Conservation (phyloP, 2,888 invertebrate species). For the Lasioglossum marginatum region DNA sequence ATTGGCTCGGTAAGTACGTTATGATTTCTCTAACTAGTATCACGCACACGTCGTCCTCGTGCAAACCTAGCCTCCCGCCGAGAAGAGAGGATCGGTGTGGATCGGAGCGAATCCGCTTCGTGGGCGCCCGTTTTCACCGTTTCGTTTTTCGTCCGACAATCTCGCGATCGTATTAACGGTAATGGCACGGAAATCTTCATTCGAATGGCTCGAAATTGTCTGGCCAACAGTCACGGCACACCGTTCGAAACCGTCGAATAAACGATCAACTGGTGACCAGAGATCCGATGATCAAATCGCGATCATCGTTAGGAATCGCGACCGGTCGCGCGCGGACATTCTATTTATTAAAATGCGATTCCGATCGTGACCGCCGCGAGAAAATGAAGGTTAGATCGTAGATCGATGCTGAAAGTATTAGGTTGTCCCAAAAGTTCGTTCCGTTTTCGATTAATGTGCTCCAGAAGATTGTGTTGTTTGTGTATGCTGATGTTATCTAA, state of each 20-base stretch:
- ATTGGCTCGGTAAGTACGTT: conserved; percentile 71
- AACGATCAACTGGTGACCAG: conserved; percentile 36
- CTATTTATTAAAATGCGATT: conserved; percentile 59
- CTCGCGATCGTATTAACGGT: conserved; percentile 79
- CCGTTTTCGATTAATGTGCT: too few relatives aligned
- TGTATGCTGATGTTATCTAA: too few relatives aligned
- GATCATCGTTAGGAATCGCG: conserved; percentile 52
- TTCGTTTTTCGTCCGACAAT: conserved; percentile 69
- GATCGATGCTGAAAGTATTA: background rate
- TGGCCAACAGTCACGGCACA: conserved; percentile 4
- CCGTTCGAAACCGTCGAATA: background rate
- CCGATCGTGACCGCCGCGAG: conserved; percentile 11
- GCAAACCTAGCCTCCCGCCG: conserved; percentile 57
- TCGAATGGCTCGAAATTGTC: conserved; percentile 60
- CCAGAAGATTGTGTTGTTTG: too few relatives aligned
- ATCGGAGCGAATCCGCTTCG: conserved; percentile 9
- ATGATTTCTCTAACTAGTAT: conserved; percentile 79
- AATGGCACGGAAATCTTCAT: conserved; percentile 75
- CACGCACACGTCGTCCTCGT: conserved; percentile 67
- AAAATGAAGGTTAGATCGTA: background rate
- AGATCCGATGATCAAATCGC: conserved; percentile 48
- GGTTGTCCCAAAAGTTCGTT: too few relatives aligned
- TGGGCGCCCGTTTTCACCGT: conserved; percentile 44
- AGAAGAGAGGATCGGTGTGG: background rate
- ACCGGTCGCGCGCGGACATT: background rate